Evolutionary conservation across 2,797 vertebrate species (phyloP), one percentile per base, ranked within the genome.

Genomic region (Leptodactylus fallax): DNA sequence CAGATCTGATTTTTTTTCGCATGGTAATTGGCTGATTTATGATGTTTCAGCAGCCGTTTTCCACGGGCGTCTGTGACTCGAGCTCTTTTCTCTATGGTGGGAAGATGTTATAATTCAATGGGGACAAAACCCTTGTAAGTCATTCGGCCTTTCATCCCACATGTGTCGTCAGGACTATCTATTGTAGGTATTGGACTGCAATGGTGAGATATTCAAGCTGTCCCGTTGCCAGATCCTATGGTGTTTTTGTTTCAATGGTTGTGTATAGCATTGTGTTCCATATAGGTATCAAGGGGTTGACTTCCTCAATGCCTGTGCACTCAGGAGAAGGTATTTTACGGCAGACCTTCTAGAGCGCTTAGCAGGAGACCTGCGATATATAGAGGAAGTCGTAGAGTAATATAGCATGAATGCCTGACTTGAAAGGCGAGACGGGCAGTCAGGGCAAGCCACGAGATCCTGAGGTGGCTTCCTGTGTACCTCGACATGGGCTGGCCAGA

Each of bases 11-110:
- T 63, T 74, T n/a, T 63, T 49, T 8, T 63, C n/a, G 61, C 79
- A 81, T 49, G 27, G 60, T 47, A 61, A 81, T 81, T 65, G 61
- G 60, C 79, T 81, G 60, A 81, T 81, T 81, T 81, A 61, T 63
- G 61, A 55, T 23, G 45, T 23, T 81, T 81, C 58, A 51, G 21
- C 60, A 1, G 60, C 12, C 2, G 58, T 47, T 63, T 65, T 81
- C 61, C 60, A 81, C 61, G 12, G 60, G 45, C 47, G 53, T 81
- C 79, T 81, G 79, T 81, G 79, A 36, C 13, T 81, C n/a, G 13
- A 14, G 36, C 16, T 81, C 79, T 25, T 81, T 49, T 63, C 45
- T 65, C 47, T 47, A 14, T 53, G 74, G 74, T 77, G 74, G 74
- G 74, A 77, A 77, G 47, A 51, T 11, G 74, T 53, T 53, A 53